These are phyloP conservation scores for Aselliscus stoliczkanus DNA, from an alignment of 2,797 vertebrate genomes.

Conservation along the genomic window DNA sequence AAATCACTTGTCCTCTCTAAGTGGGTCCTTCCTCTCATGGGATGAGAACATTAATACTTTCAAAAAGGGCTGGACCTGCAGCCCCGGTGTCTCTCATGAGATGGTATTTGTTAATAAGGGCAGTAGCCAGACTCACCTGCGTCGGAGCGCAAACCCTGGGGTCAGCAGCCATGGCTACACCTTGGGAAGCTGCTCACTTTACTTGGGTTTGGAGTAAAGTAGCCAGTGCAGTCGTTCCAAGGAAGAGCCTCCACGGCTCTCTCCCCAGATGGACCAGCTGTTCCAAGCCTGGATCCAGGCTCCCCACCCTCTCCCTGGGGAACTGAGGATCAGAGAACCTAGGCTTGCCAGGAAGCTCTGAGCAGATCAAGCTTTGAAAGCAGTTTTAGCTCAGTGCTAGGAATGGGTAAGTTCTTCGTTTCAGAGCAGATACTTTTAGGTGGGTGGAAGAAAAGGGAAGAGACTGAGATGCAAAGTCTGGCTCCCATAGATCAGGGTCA, in stretches of 20 bases:
- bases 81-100: background rate
- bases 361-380: background rate
- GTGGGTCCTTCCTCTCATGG: background rate
- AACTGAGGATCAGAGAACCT: background rate
- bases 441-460: background rate
- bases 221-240: background rate
- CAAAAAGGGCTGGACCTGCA: background rate
- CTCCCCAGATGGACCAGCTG: background rate
- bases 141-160: background rate
- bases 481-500: background rate
- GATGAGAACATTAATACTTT: background rate
- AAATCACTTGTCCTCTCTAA: background rate
- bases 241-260: background rate
- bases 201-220: background rate
- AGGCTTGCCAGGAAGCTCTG: background rate
- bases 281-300: background rate
- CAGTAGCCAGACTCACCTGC: accelerated
- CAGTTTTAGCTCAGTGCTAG: background rate
- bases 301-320: background rate
- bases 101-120: background rate
- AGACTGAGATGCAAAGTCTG: background rate
- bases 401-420: background rate
- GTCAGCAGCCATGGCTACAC: background rate
- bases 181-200: background rate
- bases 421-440: background rate